Conservation (phyloP, 2,797 vertebrate species). For the Borostomias antarcticus region DNA sequence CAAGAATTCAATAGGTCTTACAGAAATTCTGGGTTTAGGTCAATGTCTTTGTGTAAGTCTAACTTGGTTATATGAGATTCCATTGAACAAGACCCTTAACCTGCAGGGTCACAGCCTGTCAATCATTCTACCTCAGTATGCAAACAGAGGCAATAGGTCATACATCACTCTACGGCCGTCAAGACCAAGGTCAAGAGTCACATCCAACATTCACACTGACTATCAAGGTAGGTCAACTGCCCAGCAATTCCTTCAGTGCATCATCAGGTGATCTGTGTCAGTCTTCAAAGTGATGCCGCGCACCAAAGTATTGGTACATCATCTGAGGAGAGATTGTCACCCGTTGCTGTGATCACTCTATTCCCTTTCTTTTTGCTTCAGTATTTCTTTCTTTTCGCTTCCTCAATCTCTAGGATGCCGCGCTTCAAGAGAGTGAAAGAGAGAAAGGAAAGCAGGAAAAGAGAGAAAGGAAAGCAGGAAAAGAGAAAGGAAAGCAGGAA, state of each 20-base stretch:
- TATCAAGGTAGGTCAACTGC: too few relatives aligned
- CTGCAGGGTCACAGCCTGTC: slow-evolving; percentile 6
- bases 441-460: not conserved
- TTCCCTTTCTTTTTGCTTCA: not conserved
- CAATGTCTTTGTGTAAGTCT: too few relatives aligned
- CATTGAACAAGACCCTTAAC: too few relatives aligned
- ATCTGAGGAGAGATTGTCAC: not conserved
- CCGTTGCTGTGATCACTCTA: not conserved
- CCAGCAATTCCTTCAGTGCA: slow-evolving; percentile 16
- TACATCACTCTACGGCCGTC: slow-evolving; percentile 41
- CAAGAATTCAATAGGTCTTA: too few relatives aligned
- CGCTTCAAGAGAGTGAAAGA: slow-evolving; percentile 16
- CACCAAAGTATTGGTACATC: not conserved
- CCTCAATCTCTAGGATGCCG: not conserved
- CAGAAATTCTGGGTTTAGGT: too few relatives aligned
- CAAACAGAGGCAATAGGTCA: slow-evolving; percentile 27
- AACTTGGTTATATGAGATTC: too few relatives aligned
- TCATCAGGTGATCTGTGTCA: not conserved
- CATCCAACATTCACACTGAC: too few relatives aligned
- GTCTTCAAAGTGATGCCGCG: not conserved
- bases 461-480: slow-evolving; percentile 6
- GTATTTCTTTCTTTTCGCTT: not conserved
- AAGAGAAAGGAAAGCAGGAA: not conserved
- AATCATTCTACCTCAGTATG: slow-evolving; percentile 13
- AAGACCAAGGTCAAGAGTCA: slow-evolving; percentile 44